A percentile compares a stretch with the other conserved stretches of the same genome.
These are phyloP conservation scores for Sminthurides bifidus DNA, from an alignment of 1,140 invertebrate genomes.

Conservation along the genomic window DNA sequence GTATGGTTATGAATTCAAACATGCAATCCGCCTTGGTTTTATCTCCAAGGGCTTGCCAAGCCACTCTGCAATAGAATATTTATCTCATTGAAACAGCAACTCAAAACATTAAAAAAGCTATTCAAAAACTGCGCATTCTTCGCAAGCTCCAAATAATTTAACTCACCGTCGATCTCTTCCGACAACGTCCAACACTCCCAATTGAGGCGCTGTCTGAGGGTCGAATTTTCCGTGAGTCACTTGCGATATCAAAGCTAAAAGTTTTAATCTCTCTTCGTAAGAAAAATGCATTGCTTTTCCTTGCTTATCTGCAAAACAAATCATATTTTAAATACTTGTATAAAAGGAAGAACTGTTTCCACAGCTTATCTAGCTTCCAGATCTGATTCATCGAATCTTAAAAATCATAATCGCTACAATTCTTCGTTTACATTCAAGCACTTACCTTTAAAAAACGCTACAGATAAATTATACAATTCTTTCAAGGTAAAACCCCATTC, in stretches of 20 bases:
- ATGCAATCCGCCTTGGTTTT: slow-evolving; percentile 76
- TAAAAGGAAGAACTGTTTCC: background rate
- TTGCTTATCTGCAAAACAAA: slow-evolving; percentile 83
- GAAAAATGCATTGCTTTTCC: slow-evolving; percentile 87
- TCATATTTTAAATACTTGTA: background rate
- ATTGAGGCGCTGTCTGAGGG: slow-evolving; percentile 58
- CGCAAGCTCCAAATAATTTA: background rate
- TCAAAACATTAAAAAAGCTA: background rate
- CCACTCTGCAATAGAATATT: slow-evolving; percentile 49
- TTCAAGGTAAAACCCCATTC: slow-evolving; percentile 55
- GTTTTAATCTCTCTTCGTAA: slow-evolving; percentile 81
- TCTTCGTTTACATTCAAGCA: background rate
- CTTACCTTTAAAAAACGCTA: slow-evolving; percentile 80
- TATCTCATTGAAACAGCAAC: background rate
- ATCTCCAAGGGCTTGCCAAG: slow-evolving; percentile 82
- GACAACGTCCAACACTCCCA: slow-evolving; percentile 90
- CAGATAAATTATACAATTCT: slow-evolving; percentile 73
- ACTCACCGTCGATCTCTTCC: slow-evolving; percentile 71
- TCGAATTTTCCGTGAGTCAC: slow-evolving; percentile 72
- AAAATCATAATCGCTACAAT: slow-evolving; percentile 23
- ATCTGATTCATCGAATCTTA: slow-evolving; percentile 31
- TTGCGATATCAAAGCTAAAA: slow-evolving; percentile 87
- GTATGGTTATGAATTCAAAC: slow-evolving; percentile 74
- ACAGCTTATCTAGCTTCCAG: background rate
- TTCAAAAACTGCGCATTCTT: background rate